Evolutionary conservation across 2,113 vertebrate genomes (phyloP).

Genomic region (Toxotes jaculatrix): DNA sequence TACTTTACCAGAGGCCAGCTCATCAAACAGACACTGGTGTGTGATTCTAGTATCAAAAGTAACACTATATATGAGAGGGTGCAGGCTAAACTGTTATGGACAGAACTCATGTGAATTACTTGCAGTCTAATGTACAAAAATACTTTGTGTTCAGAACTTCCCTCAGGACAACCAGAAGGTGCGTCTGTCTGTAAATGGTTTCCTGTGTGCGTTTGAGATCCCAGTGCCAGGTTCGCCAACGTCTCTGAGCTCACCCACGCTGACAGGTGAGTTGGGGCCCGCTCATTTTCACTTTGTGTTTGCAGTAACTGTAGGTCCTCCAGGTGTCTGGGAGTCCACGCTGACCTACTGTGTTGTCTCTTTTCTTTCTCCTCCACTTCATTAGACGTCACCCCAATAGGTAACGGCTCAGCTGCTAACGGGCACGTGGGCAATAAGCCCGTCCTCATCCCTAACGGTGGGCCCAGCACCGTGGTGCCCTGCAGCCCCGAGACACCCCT

Average conservation of each 20-base stretch:
- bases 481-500: conserved; percentile 86
- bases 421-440: conserved; percentile 80
- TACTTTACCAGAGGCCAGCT: no score
- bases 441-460: conserved; percentile 90
- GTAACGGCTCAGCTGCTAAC: conserved; percentile 87
- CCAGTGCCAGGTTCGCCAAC: conserved; percentile 93
- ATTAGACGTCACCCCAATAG: conserved; percentile 77
- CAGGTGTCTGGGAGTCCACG: not conserved
- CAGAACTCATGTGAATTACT: not conserved
- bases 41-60: no score
- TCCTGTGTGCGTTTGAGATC: conserved; percentile 96
- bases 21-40: no score
- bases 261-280: conserved; percentile 86
- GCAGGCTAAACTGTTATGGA: not conserved
- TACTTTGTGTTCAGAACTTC: conserved; percentile 87
- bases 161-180: conserved; percentile 99
- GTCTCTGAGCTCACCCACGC: conserved; percentile 89
- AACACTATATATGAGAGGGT: no score
- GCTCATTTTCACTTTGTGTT: not conserved
- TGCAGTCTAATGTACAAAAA: not conserved
- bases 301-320: accelerated
- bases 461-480: conserved; percentile 88
- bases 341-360: not conserved
- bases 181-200: conserved; percentile 92
- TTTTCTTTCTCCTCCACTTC: conserved; percentile 13